Evolutionary conservation across 2,797 vertebrate genomes (phyloP), one percentile per base, ranked within the genome.

Genomic region (Orientallactaga sibirica): DNA sequence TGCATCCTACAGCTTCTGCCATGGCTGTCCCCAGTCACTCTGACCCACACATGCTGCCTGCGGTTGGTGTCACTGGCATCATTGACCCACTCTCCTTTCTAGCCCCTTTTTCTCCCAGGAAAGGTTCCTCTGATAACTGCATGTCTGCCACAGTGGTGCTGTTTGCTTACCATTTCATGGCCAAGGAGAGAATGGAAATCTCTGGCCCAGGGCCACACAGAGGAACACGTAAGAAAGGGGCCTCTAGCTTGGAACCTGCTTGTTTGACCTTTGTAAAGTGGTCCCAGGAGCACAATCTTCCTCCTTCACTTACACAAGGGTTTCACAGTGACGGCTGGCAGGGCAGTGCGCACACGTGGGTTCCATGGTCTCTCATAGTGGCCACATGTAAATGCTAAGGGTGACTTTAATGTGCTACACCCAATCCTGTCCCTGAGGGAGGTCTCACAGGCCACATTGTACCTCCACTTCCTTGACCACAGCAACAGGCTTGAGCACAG

Each of bases 301-400:
- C 3, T 61, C 19, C 2, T 1, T 2, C 5, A 15, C 76, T 19
- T 22, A 1, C 27, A 37, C 0, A 0, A 24, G 1, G 0, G 25
- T 15, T n/a, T 7, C 9, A 5, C 1, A 2, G n/a, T 6, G 67
- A 41, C 7, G 55, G 27, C 22, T 3, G n/a, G 14, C 22, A 22
- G 24, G 2, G 3, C 15, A 4, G 78, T 18, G 19, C 5, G 2
- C 2, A 0, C 10, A 33, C 27, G 5, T 14, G 2, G 64, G 24
- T 27, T 4, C 12, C 1, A 12, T 2, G 1, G 48, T 6, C 24
- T 5, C 27, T n/a, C 7, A n/a, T 29, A n/a, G 52, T 66, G 14
- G 64, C 15, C 27, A 12, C 5, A 2, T 66, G 1, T 8, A 15
- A 70, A 43, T 11, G 8, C 71, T 66, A 22, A 22, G 76, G 24